Base-by-base conservation (phyloP, 1,140 invertebrate species). In the Lasaia peninsularis region DNA sequence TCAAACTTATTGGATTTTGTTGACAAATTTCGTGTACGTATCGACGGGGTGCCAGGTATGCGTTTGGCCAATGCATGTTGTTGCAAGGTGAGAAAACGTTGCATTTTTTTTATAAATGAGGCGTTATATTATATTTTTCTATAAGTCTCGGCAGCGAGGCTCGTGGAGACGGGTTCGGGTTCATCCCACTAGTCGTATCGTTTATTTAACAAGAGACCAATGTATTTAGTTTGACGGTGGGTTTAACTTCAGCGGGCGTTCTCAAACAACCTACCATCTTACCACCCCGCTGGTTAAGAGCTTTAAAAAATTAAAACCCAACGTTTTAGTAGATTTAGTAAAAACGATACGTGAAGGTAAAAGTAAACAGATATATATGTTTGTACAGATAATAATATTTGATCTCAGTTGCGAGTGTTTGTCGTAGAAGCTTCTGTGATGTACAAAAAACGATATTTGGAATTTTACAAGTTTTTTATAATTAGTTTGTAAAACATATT, bases 381-480 rank as follows among this genome's bases (percentile, higher is more conserved):
- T 78, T 82, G 79, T 84, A 81, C 76, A 82, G 78, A 81, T 69
- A 84, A 69, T 75, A 71, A 70, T 69, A 69, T 71, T 78, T 88
- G 85, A 86, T 88, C 85, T 88, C 82, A 85, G 82, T 83, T 85
- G 85, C 78, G 82, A 78, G 71, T 69, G 69, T 58, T 72, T 69
- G 63, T 52, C 57, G 62, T 64, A 68, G 75, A 76, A 74, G 79
- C 71, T 83, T 84, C 78, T 88, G 85, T 86, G 80, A 88, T 88
- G 82, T 86, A 88, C 82, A 88, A 87, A 85, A 67, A 69, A 82
- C 76, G 78, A 87, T 86, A 84, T 86, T 83, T 87, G 73, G 78
- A 75, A 79, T 80, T 85, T 86, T 87, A 86, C 84, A 86, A 84
- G 79, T 85, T 88, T 87, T 86, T 88, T 86, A 88, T 86, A 85